Conservation (phyloP, 2,113 vertebrate genomes). For the Crotalus tigris region DNA sequence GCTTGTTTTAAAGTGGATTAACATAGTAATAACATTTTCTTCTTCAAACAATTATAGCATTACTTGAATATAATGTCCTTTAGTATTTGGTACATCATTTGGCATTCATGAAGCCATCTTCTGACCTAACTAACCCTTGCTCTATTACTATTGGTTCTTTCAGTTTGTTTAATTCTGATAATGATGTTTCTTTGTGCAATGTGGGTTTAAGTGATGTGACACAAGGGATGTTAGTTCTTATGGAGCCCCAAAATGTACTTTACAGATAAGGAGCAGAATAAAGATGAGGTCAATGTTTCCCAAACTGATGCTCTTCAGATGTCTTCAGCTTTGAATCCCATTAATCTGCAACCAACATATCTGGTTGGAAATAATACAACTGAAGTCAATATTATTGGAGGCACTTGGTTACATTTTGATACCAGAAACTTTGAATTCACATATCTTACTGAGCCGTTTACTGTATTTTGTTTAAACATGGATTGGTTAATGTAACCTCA, state of each 20-base stretch:
- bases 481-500: not conserved
- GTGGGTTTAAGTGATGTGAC: slow-evolving; percentile 2
- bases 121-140: slow-evolving; percentile 9
- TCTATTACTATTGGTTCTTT: slow-evolving; percentile 10
- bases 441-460: not conserved
- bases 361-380: not conserved
- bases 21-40: slow-evolving; percentile 29
- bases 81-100: slow-evolving; percentile 20
- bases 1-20: slow-evolving; percentile 2
- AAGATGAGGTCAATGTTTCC: not conserved
- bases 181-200: slow-evolving; percentile 58
- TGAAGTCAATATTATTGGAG: not conserved
- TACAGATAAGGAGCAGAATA: slow-evolving; percentile 4
- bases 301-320: not conserved
- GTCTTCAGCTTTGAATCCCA: not conserved
- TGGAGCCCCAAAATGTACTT: not conserved
- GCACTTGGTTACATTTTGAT: not conserved
- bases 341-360: not conserved
- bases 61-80: slow-evolving; percentile 5
- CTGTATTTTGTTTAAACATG: not conserved
- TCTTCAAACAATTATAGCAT: slow-evolving; percentile 17
- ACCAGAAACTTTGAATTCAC: not conserved
- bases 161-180: not conserved
- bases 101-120: slow-evolving; percentile 1
- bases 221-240: not conserved